Base-by-base conservation (phyloP, 2,888 invertebrate species). In the Epinotia ramella region DNA sequence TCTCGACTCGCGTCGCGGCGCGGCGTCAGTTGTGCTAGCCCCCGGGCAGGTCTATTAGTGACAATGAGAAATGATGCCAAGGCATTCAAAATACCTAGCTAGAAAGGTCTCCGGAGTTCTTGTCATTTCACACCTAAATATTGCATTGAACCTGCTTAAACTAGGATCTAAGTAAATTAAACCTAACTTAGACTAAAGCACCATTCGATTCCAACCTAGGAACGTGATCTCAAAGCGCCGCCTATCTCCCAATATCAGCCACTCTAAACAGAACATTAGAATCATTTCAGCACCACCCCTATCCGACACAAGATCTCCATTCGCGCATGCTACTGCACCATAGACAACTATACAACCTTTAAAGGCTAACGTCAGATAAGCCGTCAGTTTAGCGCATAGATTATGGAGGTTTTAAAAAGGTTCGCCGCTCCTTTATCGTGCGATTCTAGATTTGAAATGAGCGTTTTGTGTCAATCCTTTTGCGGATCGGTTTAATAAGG, bases 351-450 rank as follows among this genome's bases (percentile, higher is more conserved):
- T 78, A 80, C 81, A 74, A 79, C 88, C 83, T 84, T 84, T 86
- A 79, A 85, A 81, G 89, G 89, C 75, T 78, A 83, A 80, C 81
- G 84, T 84, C 82, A 86, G 89, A 89, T 89, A 87, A 89, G 88
- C 88, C 64, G 87, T 84, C 82, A 80, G 73, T 73, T 76, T 77
- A 79, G 77, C 74, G 78, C 80, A 76, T 80, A 78, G 71, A 79
- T 79, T 87, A 84, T 87, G 82, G 80, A 86, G 86, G 81, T 80
- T 81, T 83, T 83, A 84, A 82, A 76, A 76, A 76, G 75, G 70
- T n/a, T 44, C 33, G 74, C 71, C 75, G 75, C 76, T 80, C 62
- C 70, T 33, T 66, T 75, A 71, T 75, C 70, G 70, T 46, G 33
- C 63, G 66, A 59, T 66, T 73, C 73, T 24, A 73, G 68, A 73